Evolutionary conservation across 2,888 invertebrate species (phyloP), one percentile per base, ranked within the genome.

Genomic region (Sceliomorpha sp.): DNA sequence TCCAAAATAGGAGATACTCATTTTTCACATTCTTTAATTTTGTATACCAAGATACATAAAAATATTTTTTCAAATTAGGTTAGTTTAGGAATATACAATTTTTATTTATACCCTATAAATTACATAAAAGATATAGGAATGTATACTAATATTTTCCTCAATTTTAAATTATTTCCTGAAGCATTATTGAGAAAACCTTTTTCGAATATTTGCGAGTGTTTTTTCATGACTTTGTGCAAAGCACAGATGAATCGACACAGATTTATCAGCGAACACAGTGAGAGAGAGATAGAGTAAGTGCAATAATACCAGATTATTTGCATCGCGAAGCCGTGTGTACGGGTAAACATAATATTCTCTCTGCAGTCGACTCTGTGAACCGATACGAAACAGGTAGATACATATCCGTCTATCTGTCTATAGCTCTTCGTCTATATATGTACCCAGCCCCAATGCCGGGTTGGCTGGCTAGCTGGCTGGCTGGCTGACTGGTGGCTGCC

Each of bases 241-340:
- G 63, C 40, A 45, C 51, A 64, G 58, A 72, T 69, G 51, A 66
- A 56, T 56, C 53, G 68, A 73, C 68, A 66, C 56, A 67, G 70
- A 71, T 72, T 76, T 72, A 72, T 75, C 68, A 71, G 56, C 44
- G 32, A 68, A 73, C 53, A 71, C 50, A 68, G 56, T 70, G 60
- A 60, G 72, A 68, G 39, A 70, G 76, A 74, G 72, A 70, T 51
- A 79, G 83, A 85, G 85, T 86, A 86, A 87, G 87, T 87, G 87
- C 85, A 87, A 87, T 87, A 87, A 87, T 86, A 86, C 86, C 83
- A 86, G 87, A 87, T 87, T 87, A 87, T 87, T 87, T 86, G 87
- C 86, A 87, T 86, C 85, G 83, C 85, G 84, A 83, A 84, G 82
- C 84, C 82, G 69, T 69, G 69, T 69, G 62, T 69, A 63, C 63